Base-by-base conservation (phyloP, 2,113 vertebrate genomes). In the pig (Sus scrofa) region DNA sequence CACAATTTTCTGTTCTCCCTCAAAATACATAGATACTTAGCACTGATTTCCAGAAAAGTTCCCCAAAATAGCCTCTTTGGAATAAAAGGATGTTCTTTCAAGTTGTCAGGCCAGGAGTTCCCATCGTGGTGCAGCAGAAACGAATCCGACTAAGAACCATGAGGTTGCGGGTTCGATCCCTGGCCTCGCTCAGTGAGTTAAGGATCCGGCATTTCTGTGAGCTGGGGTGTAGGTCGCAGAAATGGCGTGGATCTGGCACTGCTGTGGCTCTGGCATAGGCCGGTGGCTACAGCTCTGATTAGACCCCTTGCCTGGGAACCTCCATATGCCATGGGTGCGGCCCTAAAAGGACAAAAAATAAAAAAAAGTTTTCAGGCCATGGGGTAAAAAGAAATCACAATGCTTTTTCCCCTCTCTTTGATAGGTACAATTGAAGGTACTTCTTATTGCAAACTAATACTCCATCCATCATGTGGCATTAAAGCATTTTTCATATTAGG, bases 71-170 rank as follows among this genome's bases (percentile, higher is more conserved):
- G 12, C 30, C 3, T 94, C 18, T 79, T 78, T 68, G 63, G 4
- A 95, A 84, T 52, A 68, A 84, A 95, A 92, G 2, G 13, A 73
- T 58, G 70, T 62, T 74, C 7, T 97, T 78, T 62, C 34, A 96
- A 67, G 20, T 83, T 96, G 9, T 92, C 68, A 73, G 67, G 19
- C 10, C 3, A 22, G n/a, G n/a, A n/a, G n/a, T n/a, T n/a, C n/a
- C n/a, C n/a, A n/a, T n/a, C n/a, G n/a, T n/a, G n/a, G n/a, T n/a
- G n/a, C n/a, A n/a, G n/a, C n/a, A n/a, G n/a, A n/a, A n/a, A n/a
- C n/a, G n/a, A n/a, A n/a, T n/a, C n/a, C n/a, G n/a, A n/a, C n/a
- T n/a, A n/a, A n/a, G n/a, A n/a, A n/a, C n/a, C n/a, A n/a, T n/a
- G n/a, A n/a, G n/a, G n/a, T n/a, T n/a, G n/a, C n/a, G n/a, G n/a